Base-by-base conservation (phyloP, 1,140 invertebrate species). In the Calycopis cecrops region DNA sequence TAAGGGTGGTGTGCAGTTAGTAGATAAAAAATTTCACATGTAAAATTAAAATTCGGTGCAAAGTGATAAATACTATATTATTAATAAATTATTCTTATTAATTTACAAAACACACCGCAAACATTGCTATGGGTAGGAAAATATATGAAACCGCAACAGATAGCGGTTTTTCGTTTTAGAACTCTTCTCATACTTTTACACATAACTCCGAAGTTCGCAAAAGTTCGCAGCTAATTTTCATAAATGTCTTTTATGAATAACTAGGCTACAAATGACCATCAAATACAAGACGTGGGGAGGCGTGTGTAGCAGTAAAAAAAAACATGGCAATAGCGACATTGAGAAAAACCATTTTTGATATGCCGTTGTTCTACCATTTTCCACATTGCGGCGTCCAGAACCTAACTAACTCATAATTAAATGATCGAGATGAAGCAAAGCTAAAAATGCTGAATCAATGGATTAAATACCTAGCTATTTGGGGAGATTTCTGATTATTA, bases 201-300 rank as follows among this genome's bases (percentile, higher is more conserved):
- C 16, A 48, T 48, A n/a, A 50, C 28, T 50, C 48, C 48, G 33
- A 35, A 49, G 48, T 21, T 49, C 48, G 48, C 48, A 49, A 49
- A 28, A 28, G 2, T 28, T 28, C 6, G 21, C 21, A 3, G 21
- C 21, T 3, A 28, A 3, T 28, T 28, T 49, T 49, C 21, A 49
- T 49, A 49, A 21, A 49, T 49, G 48, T 49, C 17, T 49, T 28
- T 49, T 28, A 28, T 49, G 48, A 4, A 38, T 38, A 38, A 38
- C 37, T 38, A 38, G 10, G 9, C 3, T 38, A 38, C 9, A n/a
- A n/a, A 49, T 49, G 4, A 49, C 12, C 33, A 35, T 50, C 21
- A 50, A 34, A 17, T 50, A 50, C 17, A 28, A 28, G 21, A 6
- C 21, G 21, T 35, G 11, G 48, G 28, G 18, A 35, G 21, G 12